Evolutionary conservation across 2,888 invertebrate species (phyloP), one percentile per base, ranked within the genome.

Genomic region (Drosophila basisetae): DNA sequence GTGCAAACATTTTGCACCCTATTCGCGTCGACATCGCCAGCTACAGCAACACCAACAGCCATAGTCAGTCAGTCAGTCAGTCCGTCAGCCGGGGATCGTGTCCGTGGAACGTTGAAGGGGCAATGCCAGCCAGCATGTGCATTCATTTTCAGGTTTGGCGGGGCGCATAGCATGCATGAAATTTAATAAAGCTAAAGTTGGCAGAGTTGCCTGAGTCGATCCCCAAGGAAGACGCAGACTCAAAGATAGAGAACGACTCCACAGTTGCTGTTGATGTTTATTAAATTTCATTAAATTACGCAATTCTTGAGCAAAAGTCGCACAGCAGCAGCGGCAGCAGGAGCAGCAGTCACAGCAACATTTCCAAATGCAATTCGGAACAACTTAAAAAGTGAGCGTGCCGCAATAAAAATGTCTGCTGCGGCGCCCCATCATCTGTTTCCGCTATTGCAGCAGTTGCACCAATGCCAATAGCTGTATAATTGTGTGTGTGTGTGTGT

Each of bases 341-440:
- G 69, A 55, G 39, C 55, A 43, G 52, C 58, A 76, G 63, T 69
- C 63, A 49, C 73, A 81, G 70, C 82, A 72, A 90, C 89, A 85
- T 69, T 87, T 69, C 63, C 90, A 84, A 86, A 90, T 91, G 90
- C 91, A 86, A 91, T 91, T 91, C 91, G 85, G 91, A 86, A 91
- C 90, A 86, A 88, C 89, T 88, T 91, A 88, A 90, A 90, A 91
- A 90, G 89, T 90, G 77, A 84, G 74, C 74, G 85, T 91, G 78
- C 90, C 76, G 83, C 90, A 86, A 91, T 86, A 86, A 86, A 86
- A 91, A 88, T 86, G 91, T 86, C 90, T 84, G 85, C 83, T 71
- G 68, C 55, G 74, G 64, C 70, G 73, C 71, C 65, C 76, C 76
- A 78, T 73, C 91, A 88, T 88, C 67, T 72, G 73, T 78, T 83